These are phyloP conservation scores for Sclerurus mexicanus DNA, from an alignment of 2,113 vertebrate species.

Conservation along the genomic window DNA sequence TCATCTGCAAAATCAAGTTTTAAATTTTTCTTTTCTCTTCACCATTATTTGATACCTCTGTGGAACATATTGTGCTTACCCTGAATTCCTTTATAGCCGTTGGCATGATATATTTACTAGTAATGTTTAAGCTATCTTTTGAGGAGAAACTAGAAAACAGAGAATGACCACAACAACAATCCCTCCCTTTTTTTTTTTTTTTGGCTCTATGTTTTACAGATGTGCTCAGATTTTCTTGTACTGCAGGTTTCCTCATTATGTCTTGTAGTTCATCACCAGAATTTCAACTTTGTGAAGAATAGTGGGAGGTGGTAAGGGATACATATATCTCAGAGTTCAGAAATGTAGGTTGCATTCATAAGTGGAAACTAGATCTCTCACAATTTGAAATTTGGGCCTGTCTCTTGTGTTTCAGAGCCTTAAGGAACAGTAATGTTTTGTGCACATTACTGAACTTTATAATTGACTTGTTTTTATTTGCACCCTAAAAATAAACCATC, in stretches of 20 bases:
- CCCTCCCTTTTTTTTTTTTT: neutral
- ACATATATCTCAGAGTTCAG: neutral
- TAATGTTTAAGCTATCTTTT: neutral
- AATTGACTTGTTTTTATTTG: neutral
- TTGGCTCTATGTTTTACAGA: neutral
- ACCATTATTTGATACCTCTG: neutral
- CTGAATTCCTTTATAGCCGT: neutral
- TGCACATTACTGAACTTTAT: neutral
- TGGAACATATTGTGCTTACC: fast-evolving
- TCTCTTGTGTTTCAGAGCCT: neutral
- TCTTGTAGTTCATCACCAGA: neutral
- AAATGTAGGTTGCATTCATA: neutral
- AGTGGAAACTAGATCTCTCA: neutral
- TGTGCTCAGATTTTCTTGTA: neutral
- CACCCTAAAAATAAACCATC: neutral
- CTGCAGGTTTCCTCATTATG: neutral
- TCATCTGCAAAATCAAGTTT: neutral
- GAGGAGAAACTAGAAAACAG: neutral
- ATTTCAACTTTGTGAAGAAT: neutral
- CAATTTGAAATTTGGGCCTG: neutral
- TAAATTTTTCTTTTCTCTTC: neutral
- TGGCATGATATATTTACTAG: neutral
- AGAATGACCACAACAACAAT: neutral
- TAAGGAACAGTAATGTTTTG: neutral
- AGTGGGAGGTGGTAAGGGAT: neutral